Percentiles rank a stretch among this genome's conserved stretches.
Evolutionary conservation across 1,140 invertebrate species (phyloP).

Genomic region (Drosophila pseudoananassae): DNA sequence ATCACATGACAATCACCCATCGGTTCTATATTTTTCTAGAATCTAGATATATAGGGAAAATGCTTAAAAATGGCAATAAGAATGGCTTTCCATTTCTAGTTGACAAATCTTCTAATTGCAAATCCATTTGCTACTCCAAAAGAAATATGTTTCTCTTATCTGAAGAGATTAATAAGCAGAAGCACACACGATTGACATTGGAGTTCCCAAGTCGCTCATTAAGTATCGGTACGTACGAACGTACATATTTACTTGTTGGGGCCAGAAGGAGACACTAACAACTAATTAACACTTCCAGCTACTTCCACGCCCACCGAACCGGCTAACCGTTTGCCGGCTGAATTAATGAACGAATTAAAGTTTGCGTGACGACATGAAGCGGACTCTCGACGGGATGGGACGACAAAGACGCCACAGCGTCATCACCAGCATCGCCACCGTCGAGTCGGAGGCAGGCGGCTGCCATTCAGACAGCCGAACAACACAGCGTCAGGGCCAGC

Average conservation of each 20-base stretch:
- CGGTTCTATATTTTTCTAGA: too few species aligned
- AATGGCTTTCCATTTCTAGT: not conserved
- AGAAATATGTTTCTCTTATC: constrained; percentile 30
- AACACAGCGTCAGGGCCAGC: constrained; percentile 17
- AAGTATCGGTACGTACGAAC: constrained; percentile 20
- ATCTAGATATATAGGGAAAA: too few species aligned
- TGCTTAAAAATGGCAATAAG: too few species aligned
- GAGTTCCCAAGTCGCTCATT: constrained; percentile 55
- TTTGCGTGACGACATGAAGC: constrained; percentile 79
- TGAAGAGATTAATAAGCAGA: constrained; percentile 50
- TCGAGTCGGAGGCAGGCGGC: constrained; percentile 25
- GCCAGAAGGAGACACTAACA: constrained; percentile 62
- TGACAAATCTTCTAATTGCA: constrained; percentile 21
- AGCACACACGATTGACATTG: constrained; percentile 59
- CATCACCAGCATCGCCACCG: constrained; percentile 44
- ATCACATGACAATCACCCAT: constrained; percentile 20
- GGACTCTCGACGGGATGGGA: constrained; percentile 19
- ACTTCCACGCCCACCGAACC: constrained; percentile 73
- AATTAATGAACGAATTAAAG: constrained; percentile 79
- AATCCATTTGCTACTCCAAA: constrained; percentile 12
- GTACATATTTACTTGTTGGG: not conserved
- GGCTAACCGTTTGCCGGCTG: constrained; percentile 72
- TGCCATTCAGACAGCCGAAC: constrained; percentile 22
- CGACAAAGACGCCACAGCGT: constrained; percentile 28
- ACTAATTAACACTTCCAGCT: constrained; percentile 81